Conservation (phyloP, 2,888 invertebrate species). For the Slavum lentiscoides region DNA sequence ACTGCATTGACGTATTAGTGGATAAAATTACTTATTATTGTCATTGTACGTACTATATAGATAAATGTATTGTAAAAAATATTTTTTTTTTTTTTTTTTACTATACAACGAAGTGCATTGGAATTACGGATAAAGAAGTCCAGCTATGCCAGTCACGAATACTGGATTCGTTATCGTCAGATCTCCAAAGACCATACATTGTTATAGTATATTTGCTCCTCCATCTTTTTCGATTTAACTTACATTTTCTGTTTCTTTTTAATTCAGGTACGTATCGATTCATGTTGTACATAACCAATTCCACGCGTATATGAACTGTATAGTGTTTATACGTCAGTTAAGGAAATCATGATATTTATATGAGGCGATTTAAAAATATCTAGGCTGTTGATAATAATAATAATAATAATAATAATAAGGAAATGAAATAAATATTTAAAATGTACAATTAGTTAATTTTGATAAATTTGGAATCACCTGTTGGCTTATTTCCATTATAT, state of each 20-base stretch:
- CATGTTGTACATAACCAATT: not conserved
- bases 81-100: too few relatives aligned
- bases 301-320: too few relatives aligned
- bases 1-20: not conserved
- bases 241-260: not conserved
- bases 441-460: not conserved
- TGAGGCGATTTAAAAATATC: too few relatives aligned
- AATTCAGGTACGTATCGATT: not conserved
- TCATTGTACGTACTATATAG: not conserved
- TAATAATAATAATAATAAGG: too few relatives aligned
- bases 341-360: too few relatives aligned
- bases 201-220: conserved; percentile 16
- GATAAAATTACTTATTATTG: conserved; percentile 30
- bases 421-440: too few relatives aligned
- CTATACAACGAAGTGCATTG: conserved; percentile 1
- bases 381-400: too few relatives aligned
- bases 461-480: not conserved
- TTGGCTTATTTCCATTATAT: not conserved
- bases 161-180: conserved; percentile 25
- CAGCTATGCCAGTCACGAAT: conserved; percentile 43
- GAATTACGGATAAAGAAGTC: conserved; percentile 34
- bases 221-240: not conserved
- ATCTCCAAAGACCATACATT: conserved; percentile 23
- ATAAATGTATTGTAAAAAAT: conserved; percentile 1
- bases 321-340: too few relatives aligned